These are phyloP conservation scores for Thaumetopoea pityocampa DNA, from an alignment of 1,140 invertebrate genomes.

Conservation along the genomic window DNA sequence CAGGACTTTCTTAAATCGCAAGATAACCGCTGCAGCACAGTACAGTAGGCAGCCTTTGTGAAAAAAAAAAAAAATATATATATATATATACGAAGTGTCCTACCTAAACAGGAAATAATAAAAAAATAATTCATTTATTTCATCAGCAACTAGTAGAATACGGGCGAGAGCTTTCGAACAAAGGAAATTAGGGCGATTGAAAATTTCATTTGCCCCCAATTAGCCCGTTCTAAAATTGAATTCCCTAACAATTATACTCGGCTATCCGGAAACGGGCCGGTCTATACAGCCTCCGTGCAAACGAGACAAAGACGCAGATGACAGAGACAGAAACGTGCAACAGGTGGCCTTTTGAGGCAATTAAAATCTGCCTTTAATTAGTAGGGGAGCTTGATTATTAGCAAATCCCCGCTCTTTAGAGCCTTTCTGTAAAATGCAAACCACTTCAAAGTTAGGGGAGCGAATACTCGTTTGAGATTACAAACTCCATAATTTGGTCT, in stretches of 20 bases:
- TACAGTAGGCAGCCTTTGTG: too few relatives aligned
- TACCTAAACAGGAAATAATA: slow-evolving; percentile 1
- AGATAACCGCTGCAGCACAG: too few relatives aligned
- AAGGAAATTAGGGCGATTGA: slow-evolving; percentile 46
- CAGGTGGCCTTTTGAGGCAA: slow-evolving; percentile 65
- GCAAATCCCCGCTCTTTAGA: slow-evolving; percentile 51
- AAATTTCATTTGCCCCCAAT: slow-evolving; percentile 67
- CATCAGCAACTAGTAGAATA: slow-evolving; percentile 55
- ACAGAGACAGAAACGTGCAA: slow-evolving; percentile 45
- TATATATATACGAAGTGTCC: not conserved
- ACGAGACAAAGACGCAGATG: slow-evolving; percentile 19
- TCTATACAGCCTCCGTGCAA: slow-evolving; percentile 42
- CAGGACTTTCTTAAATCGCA: too few relatives aligned
- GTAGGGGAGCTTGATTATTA: slow-evolving; percentile 69
- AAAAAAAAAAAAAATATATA: too few relatives aligned
- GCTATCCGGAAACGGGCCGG: slow-evolving; percentile 68
- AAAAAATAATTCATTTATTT: slow-evolving; percentile 59
- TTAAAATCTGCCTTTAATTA: slow-evolving; percentile 72
- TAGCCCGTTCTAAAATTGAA: slow-evolving; percentile 63
- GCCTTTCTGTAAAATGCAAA: slow-evolving; percentile 61
- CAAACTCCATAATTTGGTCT: slow-evolving; percentile 8
- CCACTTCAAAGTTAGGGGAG: slow-evolving; percentile 42
- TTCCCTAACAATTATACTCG: slow-evolving; percentile 64
- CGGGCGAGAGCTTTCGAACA: slow-evolving; percentile 50
- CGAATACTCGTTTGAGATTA: slow-evolving; percentile 7